Evolutionary conservation across 2,888 invertebrate species (phyloP), one percentile per base, ranked within the genome.

Genomic region (Petrolisthes manimaculis): DNA sequence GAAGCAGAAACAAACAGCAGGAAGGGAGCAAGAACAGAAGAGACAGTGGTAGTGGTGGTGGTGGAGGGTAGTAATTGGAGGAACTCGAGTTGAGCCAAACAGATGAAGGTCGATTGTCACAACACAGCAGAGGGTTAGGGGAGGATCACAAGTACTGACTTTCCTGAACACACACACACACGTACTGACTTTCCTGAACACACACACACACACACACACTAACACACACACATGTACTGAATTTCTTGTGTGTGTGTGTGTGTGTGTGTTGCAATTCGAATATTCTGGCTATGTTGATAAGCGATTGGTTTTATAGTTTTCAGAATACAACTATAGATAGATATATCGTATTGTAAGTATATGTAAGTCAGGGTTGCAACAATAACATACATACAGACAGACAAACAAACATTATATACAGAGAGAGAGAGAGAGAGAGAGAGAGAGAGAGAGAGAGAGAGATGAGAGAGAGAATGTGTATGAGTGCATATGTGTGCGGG

Each of bases 401-500:
- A 78, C 51, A 78, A 37, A 78, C 51, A 78, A n/a, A 77, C 24
- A 77, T 77, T 77, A 77, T 77, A 77, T 77, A 77, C 9, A 77
- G n/a, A 37, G 18, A 78, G n/a, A 9, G n/a, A 9, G 18, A 24
- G 18, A 6, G 12, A 37, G 37, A 37, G 37, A 37, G 37, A 37
- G 37, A 37, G 37, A 37, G 14, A 74, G 24, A 24, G 21, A 8
- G 74, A 37, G 14, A 74, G 21, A 18, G 18, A 74, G 14, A 74
- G 37, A 74, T n/a, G 74, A 18, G 21, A 24, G 18, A 37, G 37
- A 37, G n/a, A n/a, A n/a, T n/a, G n/a, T n/a, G n/a, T n/a, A n/a
- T n/a, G n/a, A n/a, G n/a, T n/a, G 37, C 37, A 1, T 37, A 37
- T 37, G 37, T 37, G 37, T 2, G 37, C 2, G 37, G 0, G 37